Evolutionary conservation across 2,797 vertebrate species (phyloP).

Genomic region (Halcyon smyrnensis): DNA sequence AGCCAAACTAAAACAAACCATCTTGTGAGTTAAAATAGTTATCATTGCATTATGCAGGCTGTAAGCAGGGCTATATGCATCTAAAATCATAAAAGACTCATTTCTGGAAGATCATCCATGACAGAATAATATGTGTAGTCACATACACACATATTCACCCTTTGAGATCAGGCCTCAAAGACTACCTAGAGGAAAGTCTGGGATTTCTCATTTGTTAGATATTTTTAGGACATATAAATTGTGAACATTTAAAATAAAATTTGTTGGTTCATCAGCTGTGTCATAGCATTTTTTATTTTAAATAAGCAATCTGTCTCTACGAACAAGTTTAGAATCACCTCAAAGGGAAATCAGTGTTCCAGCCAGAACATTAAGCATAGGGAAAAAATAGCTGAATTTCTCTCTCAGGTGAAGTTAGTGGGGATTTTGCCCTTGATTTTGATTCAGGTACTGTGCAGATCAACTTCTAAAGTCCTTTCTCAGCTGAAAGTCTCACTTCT

Average conservation of each 20-base stretch:
- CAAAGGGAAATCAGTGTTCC: background rate
- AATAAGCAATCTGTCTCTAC: background rate
- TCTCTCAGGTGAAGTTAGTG: background rate
- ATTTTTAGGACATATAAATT: background rate
- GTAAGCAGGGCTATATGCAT: background rate
- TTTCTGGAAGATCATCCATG: background rate
- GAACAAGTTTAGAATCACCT: background rate
- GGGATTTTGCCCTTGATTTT: background rate
- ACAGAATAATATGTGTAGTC: background rate
- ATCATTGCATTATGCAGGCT: background rate
- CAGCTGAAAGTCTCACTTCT: background rate
- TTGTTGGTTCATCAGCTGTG: background rate
- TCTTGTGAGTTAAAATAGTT: background rate
- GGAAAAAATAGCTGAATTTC: accelerated
- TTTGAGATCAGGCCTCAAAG: background rate
- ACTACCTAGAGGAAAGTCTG: background rate
- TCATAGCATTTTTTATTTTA: background rate
- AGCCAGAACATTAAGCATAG: background rate
- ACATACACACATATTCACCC: background rate
- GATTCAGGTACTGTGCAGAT: background rate
- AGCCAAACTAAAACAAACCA: too few species aligned
- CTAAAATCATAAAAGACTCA: background rate
- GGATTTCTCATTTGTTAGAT: background rate
- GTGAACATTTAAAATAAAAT: background rate
- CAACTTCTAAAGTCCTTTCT: background rate